Evolutionary conservation across 2,888 invertebrate species (phyloP), one percentile per base, ranked within the genome.

Genomic region (Antitype chi): DNA sequence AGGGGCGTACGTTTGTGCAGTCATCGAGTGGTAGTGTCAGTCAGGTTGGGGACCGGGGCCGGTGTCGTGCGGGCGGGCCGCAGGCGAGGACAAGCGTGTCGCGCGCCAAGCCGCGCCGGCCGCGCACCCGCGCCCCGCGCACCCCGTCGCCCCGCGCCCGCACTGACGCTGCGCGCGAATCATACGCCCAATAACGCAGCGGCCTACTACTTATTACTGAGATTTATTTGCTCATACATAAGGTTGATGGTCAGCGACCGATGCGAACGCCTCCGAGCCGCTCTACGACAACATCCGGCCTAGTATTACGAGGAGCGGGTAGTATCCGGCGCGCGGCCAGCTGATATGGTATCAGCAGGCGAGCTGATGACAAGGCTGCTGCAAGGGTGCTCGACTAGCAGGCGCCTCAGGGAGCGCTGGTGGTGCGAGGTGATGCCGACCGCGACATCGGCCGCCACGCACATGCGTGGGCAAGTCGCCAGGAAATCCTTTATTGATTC

Each of bases 401-500:
- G 69, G 15, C 32, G 66, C 38, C 53, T 59, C 69, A 64, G 71
- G 67, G 59, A 71, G 75, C 73, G 88, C 84, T 88, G 85, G 81
- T 79, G 75, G 77, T 63, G 71, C 73, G 80, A 87, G 88, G 81
- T 84, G 78, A 76, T 85, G 88, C 85, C 87, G 80, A 86, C 78
- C 67, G 88, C 88, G 90, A 80, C 85, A 89, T 85, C 88, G 89
- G 89, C 89, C 93, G 94, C 93, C 93, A 96, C 96, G 96, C 96
- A 96, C 96, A 96, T 96, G 96, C 96, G 96, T 96, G 95, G 96
- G 96, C 96, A 95, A 92, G 94, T 90, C 96, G 95, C 96, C 96
- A 96, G 96, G 94, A 96, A 96, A 96, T 96, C 96, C 96, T 96
- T 96, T 96, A 96, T 96, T 95, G 96, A 96, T 96, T 96, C 96